Evolutionary conservation across 2,113 vertebrate species (phyloP).

Genomic region (Todiramphus chloris): DNA sequence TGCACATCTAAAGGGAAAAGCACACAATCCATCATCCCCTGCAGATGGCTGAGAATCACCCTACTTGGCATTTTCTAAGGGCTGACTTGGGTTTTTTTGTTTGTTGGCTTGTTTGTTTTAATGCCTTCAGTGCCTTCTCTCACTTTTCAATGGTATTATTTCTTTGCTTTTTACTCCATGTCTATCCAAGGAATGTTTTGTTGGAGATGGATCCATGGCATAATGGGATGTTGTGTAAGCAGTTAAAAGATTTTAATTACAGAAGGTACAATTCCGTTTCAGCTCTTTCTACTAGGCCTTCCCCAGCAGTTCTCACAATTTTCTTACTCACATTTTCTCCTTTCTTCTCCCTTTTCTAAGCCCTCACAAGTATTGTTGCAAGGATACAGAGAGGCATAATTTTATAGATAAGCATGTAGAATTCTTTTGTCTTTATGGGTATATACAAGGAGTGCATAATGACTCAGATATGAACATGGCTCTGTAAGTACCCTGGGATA

Average conservation of each 20-base stretch:
- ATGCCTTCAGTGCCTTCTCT: not conserved
- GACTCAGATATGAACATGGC: not conserved
- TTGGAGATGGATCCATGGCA: not conserved
- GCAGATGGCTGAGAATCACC: not conserved
- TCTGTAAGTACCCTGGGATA: not conserved
- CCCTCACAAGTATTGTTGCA: not conserved
- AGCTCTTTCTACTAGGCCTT: not conserved
- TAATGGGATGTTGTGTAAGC: not conserved
- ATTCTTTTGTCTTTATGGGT: not conserved
- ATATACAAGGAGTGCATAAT: not conserved
- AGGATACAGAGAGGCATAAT: not conserved
- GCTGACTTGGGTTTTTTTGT: not conserved
- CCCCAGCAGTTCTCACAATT: not conserved
- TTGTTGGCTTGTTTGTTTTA: not conserved
- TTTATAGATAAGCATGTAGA: accelerated
- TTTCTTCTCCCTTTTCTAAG: not conserved
- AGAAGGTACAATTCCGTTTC: not conserved
- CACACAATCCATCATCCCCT: not conserved
- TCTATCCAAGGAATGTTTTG: not conserved
- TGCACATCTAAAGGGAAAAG: not conserved
- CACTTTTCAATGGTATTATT: not conserved
- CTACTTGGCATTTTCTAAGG: not conserved
- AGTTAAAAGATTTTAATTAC: not conserved
- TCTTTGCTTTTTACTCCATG: not conserved
- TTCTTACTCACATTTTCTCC: not conserved